Base-by-base conservation (phyloP, 2,888 invertebrate genomes). In the Alsophila aescularia region DNA sequence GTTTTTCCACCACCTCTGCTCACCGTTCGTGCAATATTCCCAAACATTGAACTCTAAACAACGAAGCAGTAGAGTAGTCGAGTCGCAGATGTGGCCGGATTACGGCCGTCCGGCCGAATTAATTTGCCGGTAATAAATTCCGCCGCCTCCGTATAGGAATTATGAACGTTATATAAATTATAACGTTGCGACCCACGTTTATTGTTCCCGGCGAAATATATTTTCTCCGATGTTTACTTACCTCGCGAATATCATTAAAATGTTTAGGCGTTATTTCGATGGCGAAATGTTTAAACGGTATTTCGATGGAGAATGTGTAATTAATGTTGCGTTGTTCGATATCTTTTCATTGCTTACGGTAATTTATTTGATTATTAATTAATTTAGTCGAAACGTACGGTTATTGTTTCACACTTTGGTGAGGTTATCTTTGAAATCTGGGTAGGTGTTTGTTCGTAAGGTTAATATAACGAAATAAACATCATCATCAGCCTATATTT, bases 71-170 rank as follows among this genome's bases (percentile, higher is more conserved):
- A 32, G 32, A 32, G 32, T 40, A 39, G 29, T 32, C 27, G 37
- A 48, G 43, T 37, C 48, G 36, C 80, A 81, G 78, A 78, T 80
- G 81, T 63, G 72, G 64, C 62, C 52, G 69, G 77, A 72, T 74
- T 73, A 74, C 69, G 58, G 49, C 62, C 58, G 58, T 53, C 64
- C 60, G 63, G 67, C 73, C 68, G 77, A 79, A 83, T 83, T 81
- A 83, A 81, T 81, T 79, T 73, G 69, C 59, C 71, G 64, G 70
- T 67, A 75, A 77, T 83, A 83, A 81, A 81, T 81, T 79, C 67
- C 49, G 60, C 47, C 48, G 62, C 54, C 48, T 49, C 49, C 29
- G 49, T 49, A 54, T 49, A 49, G 49, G 54, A 49, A 49, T 54
- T 61, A 58, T 64, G 61, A 64, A 52, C 53, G 52, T 69, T 60